Evolutionary conservation across 2,113 vertebrate genomes (phyloP).

Genomic region (Pandion haliaetus): DNA sequence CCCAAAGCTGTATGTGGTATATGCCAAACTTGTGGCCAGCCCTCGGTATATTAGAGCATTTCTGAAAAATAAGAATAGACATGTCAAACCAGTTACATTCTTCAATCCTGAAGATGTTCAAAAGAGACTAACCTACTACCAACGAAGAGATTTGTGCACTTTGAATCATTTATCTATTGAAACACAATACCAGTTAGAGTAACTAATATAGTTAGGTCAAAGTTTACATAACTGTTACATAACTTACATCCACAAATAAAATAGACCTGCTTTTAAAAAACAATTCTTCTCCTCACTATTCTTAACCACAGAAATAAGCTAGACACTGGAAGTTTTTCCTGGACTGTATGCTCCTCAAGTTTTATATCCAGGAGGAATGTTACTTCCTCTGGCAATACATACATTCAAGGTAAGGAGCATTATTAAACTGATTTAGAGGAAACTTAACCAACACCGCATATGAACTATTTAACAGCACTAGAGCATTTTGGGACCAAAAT

Average conservation of each 20-base stretch:
- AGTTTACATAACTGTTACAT: background rate
- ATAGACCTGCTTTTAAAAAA: background rate
- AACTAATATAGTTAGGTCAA: background rate
- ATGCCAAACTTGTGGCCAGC: background rate
- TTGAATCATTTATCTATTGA: background rate
- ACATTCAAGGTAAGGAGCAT: background rate
- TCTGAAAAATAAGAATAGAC: background rate
- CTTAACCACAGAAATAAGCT: background rate
- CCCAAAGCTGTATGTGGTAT: background rate
- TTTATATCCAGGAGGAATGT: too few species aligned
- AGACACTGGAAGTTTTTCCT: background rate
- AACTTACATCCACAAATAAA: background rate
- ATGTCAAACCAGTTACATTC: background rate
- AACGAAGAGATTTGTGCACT: background rate
- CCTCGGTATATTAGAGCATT: background rate
- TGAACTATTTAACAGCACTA: background rate
- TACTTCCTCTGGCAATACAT: background rate
- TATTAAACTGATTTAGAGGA: background rate
- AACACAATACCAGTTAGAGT: background rate
- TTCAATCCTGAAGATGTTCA: background rate
- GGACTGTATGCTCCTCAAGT: background rate
- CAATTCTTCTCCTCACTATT: background rate
- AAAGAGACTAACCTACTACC: background rate
- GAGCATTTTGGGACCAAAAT: background rate
- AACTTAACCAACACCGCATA: background rate